Conservation (phyloP, 2,113 vertebrate genomes). For the Dicerorhinus sumatrensis region DNA sequence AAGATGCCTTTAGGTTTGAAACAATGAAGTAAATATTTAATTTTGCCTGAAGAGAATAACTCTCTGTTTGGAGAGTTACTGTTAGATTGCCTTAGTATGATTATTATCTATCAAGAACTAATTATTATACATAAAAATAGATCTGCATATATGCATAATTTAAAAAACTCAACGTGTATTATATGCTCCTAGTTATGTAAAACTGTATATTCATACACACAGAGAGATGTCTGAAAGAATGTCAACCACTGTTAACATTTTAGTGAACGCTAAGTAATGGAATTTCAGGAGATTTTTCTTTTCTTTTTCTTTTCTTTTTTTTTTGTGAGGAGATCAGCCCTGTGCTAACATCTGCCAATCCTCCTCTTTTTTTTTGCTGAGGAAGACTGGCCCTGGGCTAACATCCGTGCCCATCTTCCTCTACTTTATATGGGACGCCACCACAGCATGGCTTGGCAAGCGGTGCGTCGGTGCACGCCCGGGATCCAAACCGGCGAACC, state of each 20-base stretch:
- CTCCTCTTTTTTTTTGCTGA: too few relatives aligned
- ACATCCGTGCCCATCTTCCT: too few relatives aligned
- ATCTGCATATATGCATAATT: background rate
- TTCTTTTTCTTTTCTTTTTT: too few relatives aligned
- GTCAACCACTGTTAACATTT: slow-evolving; percentile 28
- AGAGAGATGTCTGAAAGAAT: slow-evolving; percentile 9
- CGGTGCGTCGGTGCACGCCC: too few relatives aligned
- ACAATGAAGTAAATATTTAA: slow-evolving; percentile 35
- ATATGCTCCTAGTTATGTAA: background rate
- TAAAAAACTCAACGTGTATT: background rate
- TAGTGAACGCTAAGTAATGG: slow-evolving; percentile 4
- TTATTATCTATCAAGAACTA: slow-evolving; percentile 39
- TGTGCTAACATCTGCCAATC: too few relatives aligned
- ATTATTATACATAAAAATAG: slow-evolving; percentile 30
- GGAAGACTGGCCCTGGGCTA: too few relatives aligned
- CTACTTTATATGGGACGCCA: too few relatives aligned
- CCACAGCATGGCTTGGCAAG: too few relatives aligned
- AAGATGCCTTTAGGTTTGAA: background rate
- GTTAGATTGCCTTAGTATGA: background rate
- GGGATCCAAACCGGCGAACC: too few relatives aligned
- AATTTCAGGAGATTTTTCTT: background rate
- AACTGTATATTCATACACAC: background rate
- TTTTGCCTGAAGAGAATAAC: background rate
- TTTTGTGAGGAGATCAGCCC: too few relatives aligned
- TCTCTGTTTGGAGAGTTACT: slow-evolving; percentile 5